Evolutionary conservation across 2,797 vertebrate species (phyloP), one percentile per base, ranked within the genome.

Genomic region (Sebastes diploproa): DNA sequence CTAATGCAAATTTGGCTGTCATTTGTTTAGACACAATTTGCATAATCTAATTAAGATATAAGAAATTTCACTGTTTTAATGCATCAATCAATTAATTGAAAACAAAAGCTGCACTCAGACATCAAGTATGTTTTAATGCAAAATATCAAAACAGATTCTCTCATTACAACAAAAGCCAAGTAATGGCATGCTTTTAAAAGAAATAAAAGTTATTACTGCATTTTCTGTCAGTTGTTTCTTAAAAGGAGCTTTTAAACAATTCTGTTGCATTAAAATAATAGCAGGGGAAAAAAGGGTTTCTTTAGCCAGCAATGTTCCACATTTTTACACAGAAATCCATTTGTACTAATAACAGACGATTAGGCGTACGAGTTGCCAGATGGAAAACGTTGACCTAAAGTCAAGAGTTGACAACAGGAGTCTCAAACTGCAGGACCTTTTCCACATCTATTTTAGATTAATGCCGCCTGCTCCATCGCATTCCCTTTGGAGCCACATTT

Each of bases 341-440:
- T 90, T 93, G 73, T 81, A 70, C 75, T 84, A 85, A 90, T 90
- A 91, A 91, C 86, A 89, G 81, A 88, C 58, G 42, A 92, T 94
- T 91, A 88, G 18, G n/a, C 83, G 82, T 70, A 81, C 82, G n/a
- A 84, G 78, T 87, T 86, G 81, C 84, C 82, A 92, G 91, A 92
- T 90, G 87, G 82, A 85, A 81, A 81, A 85, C 77, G 88, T 88
- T 86, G 87, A 93, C 89, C 88, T 55, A 78, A 85, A 90, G 80
- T 89, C 82, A 72, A 72, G 85, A 89, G 76, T 91, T 91, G 89
- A 88, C 89, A 91, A 84, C 87, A 69, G 77, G 84, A 82, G 79
- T 86, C 82, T 75, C 78, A 91, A 90, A 86, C 87, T 78, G 88
- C 81, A 36, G 34, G 30, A 36, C 70, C 70, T 77, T 78, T 82